These are phyloP conservation scores for Philotrypesis tridentata DNA, from an alignment of 1,140 invertebrate genomes.

Conservation along the genomic window DNA sequence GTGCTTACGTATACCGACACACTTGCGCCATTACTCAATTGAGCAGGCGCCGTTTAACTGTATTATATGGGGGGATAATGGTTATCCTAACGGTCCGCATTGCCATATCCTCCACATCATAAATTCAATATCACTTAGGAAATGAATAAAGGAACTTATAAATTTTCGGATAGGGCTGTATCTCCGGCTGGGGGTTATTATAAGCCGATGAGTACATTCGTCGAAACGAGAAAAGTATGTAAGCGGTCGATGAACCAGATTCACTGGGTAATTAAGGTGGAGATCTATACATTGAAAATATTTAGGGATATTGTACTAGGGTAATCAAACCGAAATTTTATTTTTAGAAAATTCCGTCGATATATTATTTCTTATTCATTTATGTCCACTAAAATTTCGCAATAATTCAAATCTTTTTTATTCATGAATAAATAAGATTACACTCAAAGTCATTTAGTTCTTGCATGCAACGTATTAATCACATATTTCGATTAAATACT, in stretches of 20 bases:
- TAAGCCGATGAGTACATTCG: background rate
- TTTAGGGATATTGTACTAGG: no score
- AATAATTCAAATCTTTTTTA: no score
- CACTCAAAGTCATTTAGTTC: no score
- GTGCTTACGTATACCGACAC: background rate
- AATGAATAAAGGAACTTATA: constrained; percentile 37
- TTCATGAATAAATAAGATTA: no score
- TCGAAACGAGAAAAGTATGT: background rate
- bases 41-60: constrained; percentile 19
- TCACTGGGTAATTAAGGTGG: no score
- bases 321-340: no score
- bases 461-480: no score
- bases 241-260: background rate
- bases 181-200: background rate
- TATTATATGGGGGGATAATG: constrained; percentile 22
- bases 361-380: no score
- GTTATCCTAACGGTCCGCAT: constrained; percentile 7
- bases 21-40: constrained; percentile 23
- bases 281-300: no score
- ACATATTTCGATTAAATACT: no score
- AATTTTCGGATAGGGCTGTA: background rate
- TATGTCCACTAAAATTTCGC: no score
- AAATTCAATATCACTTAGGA: constrained; percentile 38
- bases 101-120: background rate
- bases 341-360: no score